Evolutionary conservation across 1,140 invertebrate genomes (phyloP).

Genomic region (Drosophila serrata): DNA sequence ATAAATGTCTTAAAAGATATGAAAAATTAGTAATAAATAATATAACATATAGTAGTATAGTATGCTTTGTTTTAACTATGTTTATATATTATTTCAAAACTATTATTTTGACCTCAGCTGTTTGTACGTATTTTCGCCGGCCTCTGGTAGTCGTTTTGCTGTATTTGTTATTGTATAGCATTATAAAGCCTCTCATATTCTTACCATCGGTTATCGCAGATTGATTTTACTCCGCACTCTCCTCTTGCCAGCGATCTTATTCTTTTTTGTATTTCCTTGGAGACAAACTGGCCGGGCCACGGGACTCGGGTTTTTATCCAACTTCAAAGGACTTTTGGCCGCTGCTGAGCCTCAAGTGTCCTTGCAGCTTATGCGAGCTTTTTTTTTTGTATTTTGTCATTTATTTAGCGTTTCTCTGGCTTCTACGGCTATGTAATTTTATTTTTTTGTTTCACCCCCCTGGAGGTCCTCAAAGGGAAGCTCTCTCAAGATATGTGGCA

Average conservation of each 20-base stretch:
- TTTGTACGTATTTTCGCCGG: slow-evolving; percentile 31
- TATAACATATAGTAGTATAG: too few species aligned
- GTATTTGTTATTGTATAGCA: slow-evolving; percentile 55
- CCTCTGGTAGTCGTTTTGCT: slow-evolving; percentile 32
- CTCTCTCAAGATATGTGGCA: slow-evolving; percentile 34
- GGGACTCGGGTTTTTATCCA: slow-evolving; percentile 63
- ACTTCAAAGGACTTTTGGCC: slow-evolving; percentile 77
- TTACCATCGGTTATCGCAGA: slow-evolving; percentile 56
- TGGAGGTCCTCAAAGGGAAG: slow-evolving; percentile 34
- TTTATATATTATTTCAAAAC: neutral
- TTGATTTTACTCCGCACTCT: slow-evolving; percentile 67
- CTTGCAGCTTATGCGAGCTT: slow-evolving; percentile 75
- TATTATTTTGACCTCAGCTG: slow-evolving; percentile 20
- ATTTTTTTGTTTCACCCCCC: slow-evolving; percentile 26
- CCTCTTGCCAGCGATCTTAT: slow-evolving; percentile 33
- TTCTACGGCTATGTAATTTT: slow-evolving; percentile 58
- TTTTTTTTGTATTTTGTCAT: slow-evolving; percentile 60
- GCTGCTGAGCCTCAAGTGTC: slow-evolving; percentile 65
- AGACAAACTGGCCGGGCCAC: slow-evolving; percentile 70
- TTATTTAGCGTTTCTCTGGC: slow-evolving; percentile 69
- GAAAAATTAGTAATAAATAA: too few species aligned
- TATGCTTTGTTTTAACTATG: neutral
- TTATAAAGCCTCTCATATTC: slow-evolving; percentile 53
- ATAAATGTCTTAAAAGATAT: too few species aligned
- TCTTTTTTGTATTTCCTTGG: slow-evolving; percentile 82